Evolutionary conservation across 2,888 invertebrate genomes (phyloP), one percentile per base, ranked within the genome.

Genomic region (Acronicta alni): DNA sequence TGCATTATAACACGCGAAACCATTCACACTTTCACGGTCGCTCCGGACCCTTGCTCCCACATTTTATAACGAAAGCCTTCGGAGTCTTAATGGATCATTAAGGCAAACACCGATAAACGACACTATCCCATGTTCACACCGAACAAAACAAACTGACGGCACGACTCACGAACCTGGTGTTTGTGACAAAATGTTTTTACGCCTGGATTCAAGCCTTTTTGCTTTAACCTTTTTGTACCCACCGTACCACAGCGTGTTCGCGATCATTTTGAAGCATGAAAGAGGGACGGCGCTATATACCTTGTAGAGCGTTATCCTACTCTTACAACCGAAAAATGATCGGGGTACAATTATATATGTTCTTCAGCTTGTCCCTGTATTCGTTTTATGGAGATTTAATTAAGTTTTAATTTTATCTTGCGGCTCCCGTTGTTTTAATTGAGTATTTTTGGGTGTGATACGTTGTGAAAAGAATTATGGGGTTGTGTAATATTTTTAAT

Each of bases 361-460:
- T 35, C 35, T 35, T 35, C 35, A 35, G n/a, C 32, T n/a, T n/a
- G 32, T 14, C 14, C 32, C 55, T 51, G 64, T 64, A 53, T 66
- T 83, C 81, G 79, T 87, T 72, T 72, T 90, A 91, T 90, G 84
- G 89, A 88, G 85, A 87, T 92, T 93, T 93, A 92, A 93, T 92
- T 92, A 92, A 92, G 89, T 89, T 91, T 92, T 91, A 92, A 92
- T 91, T 90, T 91, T 92, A 91, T 92, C 92, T 89, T 78, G 68
- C 80, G 81, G 88, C 89, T 89, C 84, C 91, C 72, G 89, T 89
- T 88, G 84, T 85, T 85, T 77, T 85, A 87, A 87, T 88, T 88
- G 84, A 84, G 82, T 77, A 82, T 72, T 78, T 84, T 85, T 81
- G 75, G 81, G 75, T 76, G 74, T 75, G 81, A 77, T 86, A 86